Base-by-base conservation (phyloP, 2,888 invertebrate species). In the Euzophera pinguis region DNA sequence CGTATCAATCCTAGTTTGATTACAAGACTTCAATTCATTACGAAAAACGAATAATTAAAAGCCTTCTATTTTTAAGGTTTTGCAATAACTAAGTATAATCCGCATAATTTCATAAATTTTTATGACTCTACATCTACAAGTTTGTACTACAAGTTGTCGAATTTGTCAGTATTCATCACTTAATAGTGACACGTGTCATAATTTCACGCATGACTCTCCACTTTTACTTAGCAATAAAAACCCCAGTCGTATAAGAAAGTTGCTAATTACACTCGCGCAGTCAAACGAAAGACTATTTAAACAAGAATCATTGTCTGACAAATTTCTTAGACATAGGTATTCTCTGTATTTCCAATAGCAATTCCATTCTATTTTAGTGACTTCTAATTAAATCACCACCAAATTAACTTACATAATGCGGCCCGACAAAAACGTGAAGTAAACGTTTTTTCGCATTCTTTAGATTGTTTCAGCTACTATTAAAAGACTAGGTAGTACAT, bases 361-460 rank as follows among this genome's bases (percentile, higher is more conserved):
- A 32, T 50, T 32, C 27, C 49, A 13, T 14, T 50, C 49, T 50
- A 50, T 50, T 50, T 39, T 14, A 16, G 49, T 32, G 49, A 29
- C 32, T 29, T 50, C 49, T 50, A 50, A 50, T 50, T 50, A 50
- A 50, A 16, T 39, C 39, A 13, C 10, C 22, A 27, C 39, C 29
- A 41, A 50, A 50, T 50, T 50, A 39, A 50, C 38, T 50, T 50
- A 50, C 41, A 39, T 50, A 50, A 50, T 39, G 27, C 13, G 27
- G 5, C 10, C 16, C 14, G 29, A 4, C 29, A 29, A 39, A 50
- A 41, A 50, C 39, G 14, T 14, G 29, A 7, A 29, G 10, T 14
- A 50, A 49, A 32, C 7, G 3, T 14, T 29, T 50, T 38, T 50
- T 29, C 3, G 29, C 49, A 39, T 50, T 10, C 45, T 0, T 16